Evolutionary conservation across 1,140 invertebrate genomes (phyloP).

Genomic region (Leptinotarsa undecemlineata): DNA sequence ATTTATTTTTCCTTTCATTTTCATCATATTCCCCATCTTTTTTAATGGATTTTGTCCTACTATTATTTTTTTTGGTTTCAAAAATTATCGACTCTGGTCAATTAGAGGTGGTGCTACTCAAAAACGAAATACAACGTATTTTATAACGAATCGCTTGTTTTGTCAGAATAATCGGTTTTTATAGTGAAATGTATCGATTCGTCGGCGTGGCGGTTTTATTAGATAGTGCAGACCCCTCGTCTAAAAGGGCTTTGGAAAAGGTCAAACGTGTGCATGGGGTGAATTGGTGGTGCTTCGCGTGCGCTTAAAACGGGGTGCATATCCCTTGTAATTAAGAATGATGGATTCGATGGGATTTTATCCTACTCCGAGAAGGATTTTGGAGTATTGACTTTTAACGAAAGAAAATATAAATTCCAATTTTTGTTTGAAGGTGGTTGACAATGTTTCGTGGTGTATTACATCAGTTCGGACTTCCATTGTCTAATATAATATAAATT

Average conservation of each 20-base stretch:
- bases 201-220: background rate
- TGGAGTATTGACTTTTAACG: background rate
- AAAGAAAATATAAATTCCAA: too few relatives aligned
- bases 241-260: background rate
- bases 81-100: too few relatives aligned
- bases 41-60: too few relatives aligned
- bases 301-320: constrained; percentile 12
- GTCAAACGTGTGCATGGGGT: constrained; percentile 14
- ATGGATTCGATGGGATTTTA: background rate
- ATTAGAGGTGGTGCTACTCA: too few relatives aligned
- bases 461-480: too few relatives aligned
- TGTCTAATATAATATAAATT: too few relatives aligned
- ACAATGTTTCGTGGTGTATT: too few relatives aligned
- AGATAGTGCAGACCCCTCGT: background rate
- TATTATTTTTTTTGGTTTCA: too few relatives aligned
- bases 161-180: background rate
- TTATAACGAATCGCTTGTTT: background rate
- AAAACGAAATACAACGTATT: too few relatives aligned
- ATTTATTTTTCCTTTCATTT: too few relatives aligned
- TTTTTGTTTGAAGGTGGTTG: too few relatives aligned
- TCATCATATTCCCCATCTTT: too few relatives aligned
- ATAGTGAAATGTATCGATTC: background rate
- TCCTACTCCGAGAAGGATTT: background rate
- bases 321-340: background rate
- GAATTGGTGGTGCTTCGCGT: constrained; percentile 12